phyloP scores from a whole-genome alignment of 2,797 vertebrate species.

The Chloroceryle amazona region DNA sequence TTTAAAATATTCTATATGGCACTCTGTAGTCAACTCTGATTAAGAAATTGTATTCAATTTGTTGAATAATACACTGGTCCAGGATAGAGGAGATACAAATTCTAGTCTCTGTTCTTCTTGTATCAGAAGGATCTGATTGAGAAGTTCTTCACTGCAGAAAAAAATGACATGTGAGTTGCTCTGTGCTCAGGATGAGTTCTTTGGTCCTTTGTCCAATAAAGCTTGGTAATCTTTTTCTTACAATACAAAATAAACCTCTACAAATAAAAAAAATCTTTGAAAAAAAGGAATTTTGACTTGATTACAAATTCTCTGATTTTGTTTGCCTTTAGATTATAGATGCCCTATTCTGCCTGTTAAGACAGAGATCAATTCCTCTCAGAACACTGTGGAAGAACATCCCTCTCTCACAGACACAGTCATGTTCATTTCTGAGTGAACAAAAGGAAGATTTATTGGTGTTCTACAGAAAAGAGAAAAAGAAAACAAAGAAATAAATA shows the following conservation, averaged over 20 bases:
- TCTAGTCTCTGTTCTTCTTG: neutral
- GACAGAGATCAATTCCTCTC: neutral
- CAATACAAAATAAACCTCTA: neutral
- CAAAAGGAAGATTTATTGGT: conserved; percentile 29
- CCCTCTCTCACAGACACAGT: neutral
- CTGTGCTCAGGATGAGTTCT: neutral
- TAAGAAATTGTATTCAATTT: neutral
- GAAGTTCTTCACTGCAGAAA: neutral
- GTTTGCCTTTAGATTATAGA: neutral
- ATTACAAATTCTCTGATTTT: neutral
- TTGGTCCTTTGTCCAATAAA: neutral
- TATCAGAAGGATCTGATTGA: neutral
- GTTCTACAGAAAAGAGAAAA: neutral
- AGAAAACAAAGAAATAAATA: neutral
- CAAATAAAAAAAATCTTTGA: neutral
- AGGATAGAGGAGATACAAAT: neutral
- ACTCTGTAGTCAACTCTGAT: neutral
- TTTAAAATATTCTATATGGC: neutral
- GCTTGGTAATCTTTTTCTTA: neutral
- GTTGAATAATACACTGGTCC: neutral
- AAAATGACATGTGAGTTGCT: neutral
- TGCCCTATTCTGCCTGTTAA: neutral
- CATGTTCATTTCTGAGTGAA: conserved; percentile 18
- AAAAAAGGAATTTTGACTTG: neutral
- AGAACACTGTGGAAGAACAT: neutral